Evolutionary conservation across 1,140 invertebrate species (phyloP).

Genomic region (Drosophila mauritiana): DNA sequence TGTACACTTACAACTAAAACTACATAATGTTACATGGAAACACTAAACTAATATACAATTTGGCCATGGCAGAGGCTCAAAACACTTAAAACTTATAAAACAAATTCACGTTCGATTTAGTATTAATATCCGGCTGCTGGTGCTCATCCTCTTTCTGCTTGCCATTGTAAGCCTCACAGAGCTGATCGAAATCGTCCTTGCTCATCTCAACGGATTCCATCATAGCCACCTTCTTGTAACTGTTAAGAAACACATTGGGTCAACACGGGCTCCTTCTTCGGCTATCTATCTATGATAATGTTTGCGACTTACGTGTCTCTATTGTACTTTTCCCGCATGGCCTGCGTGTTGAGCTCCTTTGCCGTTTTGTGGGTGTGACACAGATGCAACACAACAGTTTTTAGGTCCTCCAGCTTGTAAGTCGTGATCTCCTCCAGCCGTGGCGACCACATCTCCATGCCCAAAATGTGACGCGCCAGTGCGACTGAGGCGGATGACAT

Average conservation of each 20-base stretch:
- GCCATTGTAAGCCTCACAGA: slow-evolving; percentile 52
- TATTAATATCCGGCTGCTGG: slow-evolving; percentile 15
- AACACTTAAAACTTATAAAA: slow-evolving; percentile 83
- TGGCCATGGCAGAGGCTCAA: slow-evolving; percentile 58
- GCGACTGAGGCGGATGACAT: slow-evolving; percentile 93
- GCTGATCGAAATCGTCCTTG: slow-evolving; percentile 55
- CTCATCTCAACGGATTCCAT: slow-evolving; percentile 59
- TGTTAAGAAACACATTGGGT: slow-evolving; percentile 9
- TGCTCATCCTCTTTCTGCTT: slow-evolving; percentile 31
- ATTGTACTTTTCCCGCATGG: slow-evolving; percentile 94
- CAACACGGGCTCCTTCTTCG: no score
- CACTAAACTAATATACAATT: slow-evolving; percentile 69
- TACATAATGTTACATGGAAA: slow-evolving; percentile 51
- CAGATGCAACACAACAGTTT: slow-evolving; percentile 88
- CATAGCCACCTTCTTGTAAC: slow-evolving; percentile 70
- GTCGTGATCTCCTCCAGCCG: slow-evolving; percentile 88
- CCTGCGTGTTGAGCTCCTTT: slow-evolving; percentile 89
- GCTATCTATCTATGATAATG: neutral
- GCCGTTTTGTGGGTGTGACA: slow-evolving; percentile 89
- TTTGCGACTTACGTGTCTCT: slow-evolving; percentile 87
- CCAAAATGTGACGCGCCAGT: slow-evolving; percentile 91
- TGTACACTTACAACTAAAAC: slow-evolving; percentile 33
- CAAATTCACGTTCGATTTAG: slow-evolving; percentile 60
- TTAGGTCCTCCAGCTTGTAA: slow-evolving; percentile 89
- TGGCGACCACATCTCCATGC: slow-evolving; percentile 88